These are phyloP conservation scores for Spatulosminthurus flaviceps DNA, from an alignment of 2,888 invertebrate genomes.

Conservation along the genomic window DNA sequence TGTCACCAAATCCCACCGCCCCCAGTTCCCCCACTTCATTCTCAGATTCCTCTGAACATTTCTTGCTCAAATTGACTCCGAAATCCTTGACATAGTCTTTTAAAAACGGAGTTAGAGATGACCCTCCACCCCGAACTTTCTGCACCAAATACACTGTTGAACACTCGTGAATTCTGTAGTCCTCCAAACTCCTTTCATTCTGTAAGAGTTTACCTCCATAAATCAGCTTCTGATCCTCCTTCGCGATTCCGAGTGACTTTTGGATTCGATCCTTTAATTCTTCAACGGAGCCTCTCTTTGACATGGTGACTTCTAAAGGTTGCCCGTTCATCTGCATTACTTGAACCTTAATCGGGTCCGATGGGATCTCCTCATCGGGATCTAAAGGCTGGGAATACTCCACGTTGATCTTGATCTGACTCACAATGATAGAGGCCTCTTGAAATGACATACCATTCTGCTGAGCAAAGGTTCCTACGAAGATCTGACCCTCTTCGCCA, in stretches of 20 bases:
- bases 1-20: neutral
- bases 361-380: no score
- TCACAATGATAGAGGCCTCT: slow-evolving; percentile 10
- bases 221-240: neutral
- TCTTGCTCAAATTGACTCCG: no score
- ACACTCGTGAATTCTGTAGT: neutral
- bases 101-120: neutral
- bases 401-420: slow-evolving; percentile 15
- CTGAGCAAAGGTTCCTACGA: neutral
- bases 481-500: slow-evolving; percentile 10
- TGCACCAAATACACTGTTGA: neutral
- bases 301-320: neutral
- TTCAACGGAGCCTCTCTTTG: neutral
- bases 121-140: neutral
- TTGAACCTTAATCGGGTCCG: neutral
- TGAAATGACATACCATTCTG: neutral
- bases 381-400: neutral
- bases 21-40: neutral
- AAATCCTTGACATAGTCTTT: no score
- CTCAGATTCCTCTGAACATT: no score
- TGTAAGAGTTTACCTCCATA: neutral
- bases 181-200: slow-evolving; percentile 4
- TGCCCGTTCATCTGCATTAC: neutral
- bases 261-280: neutral
- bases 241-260: neutral